These are phyloP conservation scores for Pristis pectinata DNA, from an alignment of 2,797 vertebrate genomes.

Conservation along the genomic window DNA sequence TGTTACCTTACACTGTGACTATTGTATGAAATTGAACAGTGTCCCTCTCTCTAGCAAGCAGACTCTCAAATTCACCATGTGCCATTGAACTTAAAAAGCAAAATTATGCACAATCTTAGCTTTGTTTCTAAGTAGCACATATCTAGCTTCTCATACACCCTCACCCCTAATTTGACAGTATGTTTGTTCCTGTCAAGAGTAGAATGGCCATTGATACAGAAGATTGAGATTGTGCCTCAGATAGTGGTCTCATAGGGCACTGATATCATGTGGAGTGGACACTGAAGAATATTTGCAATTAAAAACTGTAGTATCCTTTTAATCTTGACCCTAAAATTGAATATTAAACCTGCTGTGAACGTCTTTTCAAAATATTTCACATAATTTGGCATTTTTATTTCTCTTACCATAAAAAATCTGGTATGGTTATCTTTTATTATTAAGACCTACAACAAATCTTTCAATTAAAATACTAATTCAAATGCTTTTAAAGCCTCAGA, in stretches of 20 bases:
- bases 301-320: constrained; percentile 30
- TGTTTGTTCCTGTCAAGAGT: not conserved
- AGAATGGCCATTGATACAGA: not conserved
- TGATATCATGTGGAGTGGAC: constrained; percentile 29
- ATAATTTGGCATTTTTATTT: not conserved
- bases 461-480: not conserved
- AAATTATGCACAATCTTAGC: not conserved
- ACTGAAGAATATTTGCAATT: constrained; percentile 36
- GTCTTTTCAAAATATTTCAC: not conserved
- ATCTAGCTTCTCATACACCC: no score
- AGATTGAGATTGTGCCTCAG: constrained; percentile 23
- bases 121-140: not conserved
- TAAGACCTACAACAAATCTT: not conserved
- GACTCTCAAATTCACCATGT: constrained; percentile 24
- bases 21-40: constrained; percentile 12
- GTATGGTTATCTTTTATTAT: not conserved
- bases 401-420: no score
- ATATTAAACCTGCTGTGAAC: not conserved
- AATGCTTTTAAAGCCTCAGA: not conserved
- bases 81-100: not conserved
- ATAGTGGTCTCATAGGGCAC: constrained; percentile 30
- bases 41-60: not conserved
- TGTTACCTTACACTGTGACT: not conserved
- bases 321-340: constrained; percentile 35
- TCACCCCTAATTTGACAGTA: not conserved